Conservation (phyloP, 2,888 invertebrate species). For the Melanargia galathea region DNA sequence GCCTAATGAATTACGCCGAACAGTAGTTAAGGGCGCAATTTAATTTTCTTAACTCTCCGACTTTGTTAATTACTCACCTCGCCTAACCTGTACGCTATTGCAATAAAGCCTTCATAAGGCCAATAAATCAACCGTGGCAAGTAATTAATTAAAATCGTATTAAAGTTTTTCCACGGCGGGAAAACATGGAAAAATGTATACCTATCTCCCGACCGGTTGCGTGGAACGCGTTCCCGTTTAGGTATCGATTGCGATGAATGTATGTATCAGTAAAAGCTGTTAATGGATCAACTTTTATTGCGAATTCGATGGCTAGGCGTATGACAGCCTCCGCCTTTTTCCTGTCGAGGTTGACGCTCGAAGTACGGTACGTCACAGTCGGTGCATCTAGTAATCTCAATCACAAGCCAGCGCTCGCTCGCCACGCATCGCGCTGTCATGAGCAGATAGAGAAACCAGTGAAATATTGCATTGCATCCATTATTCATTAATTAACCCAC, state of each 20-base stretch:
- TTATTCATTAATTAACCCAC: conserved; percentile 75
- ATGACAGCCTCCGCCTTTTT: conserved; percentile 37
- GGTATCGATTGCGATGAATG: conserved; percentile 53
- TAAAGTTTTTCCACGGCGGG: conserved; percentile 62
- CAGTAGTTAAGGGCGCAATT: conserved; percentile 49
- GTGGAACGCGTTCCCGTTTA: conserved; percentile 51
- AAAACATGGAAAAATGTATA: conserved; percentile 61
- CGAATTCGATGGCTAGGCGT: conserved; percentile 40
- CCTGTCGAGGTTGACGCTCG: conserved; percentile 34
- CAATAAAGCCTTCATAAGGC: conserved; percentile 46
- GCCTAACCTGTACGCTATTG: conserved; percentile 45
- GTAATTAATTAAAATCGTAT: conserved; percentile 69
- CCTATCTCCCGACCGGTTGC: conserved; percentile 48
- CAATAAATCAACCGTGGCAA: conserved; percentile 45
- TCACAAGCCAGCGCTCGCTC: conserved; percentile 51
- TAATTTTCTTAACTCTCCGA: conserved; percentile 50
- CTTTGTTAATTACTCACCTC: conserved; percentile 38
- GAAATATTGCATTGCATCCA: conserved; percentile 69
- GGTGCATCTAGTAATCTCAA: conserved; percentile 38
- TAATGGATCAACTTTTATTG: conserved; percentile 45
- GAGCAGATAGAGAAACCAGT: conserved; percentile 57
- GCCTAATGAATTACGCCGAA: conserved; percentile 50
- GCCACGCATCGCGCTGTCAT: conserved; percentile 44
- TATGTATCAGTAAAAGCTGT: conserved; percentile 57
- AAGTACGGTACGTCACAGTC: conserved; percentile 36